Base-by-base conservation (phyloP, 1,140 invertebrate genomes). In the Paraescarpia echinospica region DNA sequence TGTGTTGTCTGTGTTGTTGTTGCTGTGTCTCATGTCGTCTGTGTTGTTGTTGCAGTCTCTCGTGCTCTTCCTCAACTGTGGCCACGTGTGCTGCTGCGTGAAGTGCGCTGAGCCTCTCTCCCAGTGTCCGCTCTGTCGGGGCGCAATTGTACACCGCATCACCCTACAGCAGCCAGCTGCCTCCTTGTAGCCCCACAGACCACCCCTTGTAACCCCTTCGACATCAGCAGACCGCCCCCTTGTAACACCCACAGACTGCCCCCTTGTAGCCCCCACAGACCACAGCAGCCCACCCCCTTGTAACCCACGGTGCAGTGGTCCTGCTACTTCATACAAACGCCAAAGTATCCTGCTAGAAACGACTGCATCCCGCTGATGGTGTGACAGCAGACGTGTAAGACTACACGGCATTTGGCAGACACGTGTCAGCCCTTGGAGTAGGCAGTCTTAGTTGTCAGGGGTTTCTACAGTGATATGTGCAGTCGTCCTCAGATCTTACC, bases 51-150 rank as follows among this genome's bases (percentile, higher is more conserved):
- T 95, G 92, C 97, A 97, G 97, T 97, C 97, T 94, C 96, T 97
- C 94, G 95, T 98, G 41, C 97, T 98, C 94, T 98, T 98, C 96
- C 96, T 98, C 93, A 97, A 97, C 93, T 98, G 98, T 96, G 98
- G 98, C 91, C 98, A 98, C 95, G 96, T 98, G 92, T 98, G 98
- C 95, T 97, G 97, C 94, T 98, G 98, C 96, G 94, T 96, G 31
- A 95, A 95, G 89, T 98, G 98, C 96, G 96, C 96, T 91, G 95
- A 96, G 33, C 92, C 94, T 8, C 93, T 97, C 6, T 92, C 93
- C 8, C 95, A 95, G 91, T 98, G 98, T 96, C 98, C 98, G 5
- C 97, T 98, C 96, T 98, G 98, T 95, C 97, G 98, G 33, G 9
- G 91, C 14, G 41, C 34, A 2, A 91, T 91, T 12, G n/a, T 51